These are phyloP conservation scores for Phocoena phocoena DNA, from an alignment of 2,113 vertebrate genomes.

Conservation along the genomic window DNA sequence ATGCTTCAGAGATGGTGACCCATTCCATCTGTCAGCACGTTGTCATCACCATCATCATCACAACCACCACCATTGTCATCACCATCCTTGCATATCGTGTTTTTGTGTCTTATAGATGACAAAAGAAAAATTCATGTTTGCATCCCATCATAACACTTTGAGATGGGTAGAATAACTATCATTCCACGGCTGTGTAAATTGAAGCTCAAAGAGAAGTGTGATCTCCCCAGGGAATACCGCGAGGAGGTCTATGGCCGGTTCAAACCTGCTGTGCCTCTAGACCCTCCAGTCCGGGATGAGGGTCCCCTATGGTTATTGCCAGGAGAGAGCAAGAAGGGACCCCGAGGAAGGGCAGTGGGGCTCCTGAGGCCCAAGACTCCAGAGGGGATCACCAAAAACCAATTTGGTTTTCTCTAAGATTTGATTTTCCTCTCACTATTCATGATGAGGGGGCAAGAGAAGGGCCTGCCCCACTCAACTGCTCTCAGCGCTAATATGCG, in stretches of 20 bases:
- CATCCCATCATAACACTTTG: neutral
- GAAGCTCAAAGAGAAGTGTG: neutral
- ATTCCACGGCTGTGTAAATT: neutral
- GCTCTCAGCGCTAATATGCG: neutral
- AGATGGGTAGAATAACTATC: neutral
- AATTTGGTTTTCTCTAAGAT: neutral
- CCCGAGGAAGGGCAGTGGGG: neutral
- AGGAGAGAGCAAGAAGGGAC: neutral
- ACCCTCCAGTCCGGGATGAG: neutral
- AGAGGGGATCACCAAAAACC: neutral
- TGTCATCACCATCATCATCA: neutral
- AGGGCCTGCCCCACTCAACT: neutral
- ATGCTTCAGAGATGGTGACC: neutral
- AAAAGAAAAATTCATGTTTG: neutral
- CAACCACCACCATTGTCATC: neutral
- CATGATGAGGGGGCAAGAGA: neutral
- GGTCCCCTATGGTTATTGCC: neutral
- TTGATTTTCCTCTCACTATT: neutral
- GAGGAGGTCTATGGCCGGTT: neutral
- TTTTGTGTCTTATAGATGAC: neutral
- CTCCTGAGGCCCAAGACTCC: neutral
- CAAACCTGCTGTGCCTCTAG: neutral
- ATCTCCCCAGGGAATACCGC: too few relatives aligned
- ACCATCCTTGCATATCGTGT: neutral
- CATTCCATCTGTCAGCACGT: neutral